A percentile compares a stretch with the other conserved stretches of the same genome.
These are phyloP conservation scores for Anguilla anguilla DNA, from an alignment of 2,797 vertebrate genomes.

Conservation along the genomic window DNA sequence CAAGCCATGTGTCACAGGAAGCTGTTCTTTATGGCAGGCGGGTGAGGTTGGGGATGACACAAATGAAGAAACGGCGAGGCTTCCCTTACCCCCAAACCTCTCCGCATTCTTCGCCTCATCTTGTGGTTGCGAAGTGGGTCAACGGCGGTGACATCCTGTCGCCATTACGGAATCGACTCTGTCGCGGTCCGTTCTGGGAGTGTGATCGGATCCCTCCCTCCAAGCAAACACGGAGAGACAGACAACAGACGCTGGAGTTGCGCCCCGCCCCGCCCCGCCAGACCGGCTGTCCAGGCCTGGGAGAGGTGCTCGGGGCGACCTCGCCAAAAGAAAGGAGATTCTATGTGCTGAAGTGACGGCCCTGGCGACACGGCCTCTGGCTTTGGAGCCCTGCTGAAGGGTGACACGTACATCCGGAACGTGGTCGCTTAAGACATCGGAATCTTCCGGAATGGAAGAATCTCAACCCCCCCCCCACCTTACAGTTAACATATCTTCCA, in stretches of 20 bases:
- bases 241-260: constrained; percentile 51
- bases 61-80: neutral
- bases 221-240: constrained; percentile 64
- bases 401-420: neutral
- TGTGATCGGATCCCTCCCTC: constrained; percentile 42
- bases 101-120: constrained; percentile 38
- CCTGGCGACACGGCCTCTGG: neutral
- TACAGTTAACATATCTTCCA: neutral
- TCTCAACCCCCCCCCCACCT: neutral
- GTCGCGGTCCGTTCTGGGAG: constrained; percentile 68
- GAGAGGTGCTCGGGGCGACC: constrained; percentile 58
- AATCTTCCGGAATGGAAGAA: neutral
- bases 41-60: neutral
- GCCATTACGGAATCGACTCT: constrained; percentile 54
- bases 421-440: neutral
- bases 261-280: neutral
- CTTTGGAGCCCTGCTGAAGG: neutral
- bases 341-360: neutral
- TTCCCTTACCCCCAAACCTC: constrained; percentile 28
- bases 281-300: constrained; percentile 45
- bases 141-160: constrained; percentile 59
- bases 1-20: neutral
- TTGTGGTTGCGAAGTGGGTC: constrained; percentile 53
- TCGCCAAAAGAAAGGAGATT: constrained; percentile 22
- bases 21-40: neutral